phyloP scores from a whole-genome alignment of 2,888 invertebrate species.

The Metallyticus violacea region DNA sequence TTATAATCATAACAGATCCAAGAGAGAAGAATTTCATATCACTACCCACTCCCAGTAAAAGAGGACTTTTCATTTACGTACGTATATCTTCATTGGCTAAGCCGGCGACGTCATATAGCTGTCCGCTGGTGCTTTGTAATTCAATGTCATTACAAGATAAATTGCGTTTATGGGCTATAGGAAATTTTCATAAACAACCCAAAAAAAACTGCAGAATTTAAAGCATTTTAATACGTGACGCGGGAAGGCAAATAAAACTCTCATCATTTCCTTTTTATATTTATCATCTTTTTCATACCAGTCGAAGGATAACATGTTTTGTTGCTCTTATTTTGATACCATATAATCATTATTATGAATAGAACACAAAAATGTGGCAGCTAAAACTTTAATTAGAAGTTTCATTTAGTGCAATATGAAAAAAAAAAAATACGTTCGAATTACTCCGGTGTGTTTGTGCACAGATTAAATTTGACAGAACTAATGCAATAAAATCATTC shows the following conservation, averaged over 20 bases:
- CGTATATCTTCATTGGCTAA: background rate
- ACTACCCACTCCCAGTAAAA: background rate
- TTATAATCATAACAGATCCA: constrained; percentile 7
- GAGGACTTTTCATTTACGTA: background rate
- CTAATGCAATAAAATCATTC: too few relatives aligned
- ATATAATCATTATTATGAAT: too few relatives aligned
- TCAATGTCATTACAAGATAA: background rate
- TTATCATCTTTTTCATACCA: background rate
- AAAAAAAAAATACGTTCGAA: too few relatives aligned
- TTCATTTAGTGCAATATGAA: too few relatives aligned
- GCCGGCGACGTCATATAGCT: background rate
- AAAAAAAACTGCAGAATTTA: background rate
- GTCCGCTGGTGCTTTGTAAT: background rate
- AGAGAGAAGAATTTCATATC: background rate
- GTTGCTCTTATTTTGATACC: background rate
- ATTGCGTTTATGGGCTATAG: background rate
- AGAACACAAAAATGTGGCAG: too few relatives aligned
- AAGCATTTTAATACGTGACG: background rate
- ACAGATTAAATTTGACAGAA: too few relatives aligned
- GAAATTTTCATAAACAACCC: background rate
- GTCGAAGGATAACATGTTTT: background rate
- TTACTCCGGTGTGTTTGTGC: too few relatives aligned
- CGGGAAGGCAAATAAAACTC: background rate
- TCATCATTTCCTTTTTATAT: background rate
- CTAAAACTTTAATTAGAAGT: too few relatives aligned